These are phyloP conservation scores for Hyperopisus bebe DNA, from an alignment of 2,113 vertebrate genomes.

Conservation along the genomic window DNA sequence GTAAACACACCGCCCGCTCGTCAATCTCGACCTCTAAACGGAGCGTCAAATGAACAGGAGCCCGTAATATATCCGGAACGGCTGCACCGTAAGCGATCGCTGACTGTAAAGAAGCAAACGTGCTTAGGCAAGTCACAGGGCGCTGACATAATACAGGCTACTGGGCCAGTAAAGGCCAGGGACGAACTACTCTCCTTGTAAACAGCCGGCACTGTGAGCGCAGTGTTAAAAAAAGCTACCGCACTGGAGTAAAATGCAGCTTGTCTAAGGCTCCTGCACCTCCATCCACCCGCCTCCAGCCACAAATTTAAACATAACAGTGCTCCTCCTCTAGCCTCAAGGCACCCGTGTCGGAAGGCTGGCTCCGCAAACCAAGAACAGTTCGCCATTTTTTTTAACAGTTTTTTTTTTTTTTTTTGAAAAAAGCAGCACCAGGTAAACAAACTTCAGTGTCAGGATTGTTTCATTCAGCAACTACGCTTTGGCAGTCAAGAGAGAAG, in stretches of 20 bases:
- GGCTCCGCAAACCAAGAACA: background rate
- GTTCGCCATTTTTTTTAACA: background rate
- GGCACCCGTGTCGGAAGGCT: background rate
- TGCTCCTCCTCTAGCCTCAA: background rate
- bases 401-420: background rate
- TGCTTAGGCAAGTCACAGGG: background rate
- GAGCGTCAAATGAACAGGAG: background rate
- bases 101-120: too few species aligned
- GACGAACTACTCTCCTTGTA: background rate
- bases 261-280: background rate
- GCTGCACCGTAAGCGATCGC: background rate
- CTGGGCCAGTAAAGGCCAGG: slow-evolving; percentile 23
- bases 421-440: background rate
- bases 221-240: background rate
- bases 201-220: background rate
- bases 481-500: background rate
- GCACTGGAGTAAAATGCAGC: background rate
- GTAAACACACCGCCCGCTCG: background rate
- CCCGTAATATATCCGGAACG: background rate
- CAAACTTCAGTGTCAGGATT: background rate
- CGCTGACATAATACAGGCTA: slow-evolving; percentile 23
- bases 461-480: background rate
- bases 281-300: background rate
- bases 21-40: background rate
- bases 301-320: background rate